Evolutionary conservation across 2,888 invertebrate species (phyloP), one percentile per base, ranked within the genome.

Genomic region (Chironomus tentans): DNA sequence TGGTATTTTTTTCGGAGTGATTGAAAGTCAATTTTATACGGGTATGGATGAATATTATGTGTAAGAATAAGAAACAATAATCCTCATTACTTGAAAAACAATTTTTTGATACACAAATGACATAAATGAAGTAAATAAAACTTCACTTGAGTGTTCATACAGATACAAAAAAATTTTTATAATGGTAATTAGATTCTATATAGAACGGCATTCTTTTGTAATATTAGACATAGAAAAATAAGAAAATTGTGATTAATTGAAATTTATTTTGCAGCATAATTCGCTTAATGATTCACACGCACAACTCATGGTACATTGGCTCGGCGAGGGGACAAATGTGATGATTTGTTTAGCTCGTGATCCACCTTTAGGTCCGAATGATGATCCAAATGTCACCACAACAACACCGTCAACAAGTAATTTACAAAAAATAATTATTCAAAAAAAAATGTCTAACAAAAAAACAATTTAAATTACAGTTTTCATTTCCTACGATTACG

Each of bases 231-330:
- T 15, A 50, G 4, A 50, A n/a, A 13, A 50, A 12, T 12, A 50
- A n/a, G 12, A 50, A 5, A 13, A 12, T 12, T 15, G 3, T 38
- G 10, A 38, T 68, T 68, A 38, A 28, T 24, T 65, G 4, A 21
- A 4, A 21, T 68, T 68, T 10, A 38, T 28, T 81, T 84, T 85
- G 47, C 87, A 95, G 95, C 88, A 90, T 74, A 91, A 88, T 78
- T 85, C 88, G 77, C 86, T 95, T 22, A 92, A 94, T 84, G 95
- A 95, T 84, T 90, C 90, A 78, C 95, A 96, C 82, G 92, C 93
- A 80, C 93, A 94, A 82, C 84, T 96, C 80, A 92, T 95, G 88
- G 94, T 96, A 10, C 94, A 95, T 83, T 96, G 96, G 95, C 92
- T 94, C 12, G 95, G 95, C 28, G 92, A 93, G 82, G 91, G 91